Percentiles rank a stretch among this genome's conserved stretches.
phyloP scores from a whole-genome alignment of 2,113 vertebrate species.

The Calidris pugnax region DNA sequence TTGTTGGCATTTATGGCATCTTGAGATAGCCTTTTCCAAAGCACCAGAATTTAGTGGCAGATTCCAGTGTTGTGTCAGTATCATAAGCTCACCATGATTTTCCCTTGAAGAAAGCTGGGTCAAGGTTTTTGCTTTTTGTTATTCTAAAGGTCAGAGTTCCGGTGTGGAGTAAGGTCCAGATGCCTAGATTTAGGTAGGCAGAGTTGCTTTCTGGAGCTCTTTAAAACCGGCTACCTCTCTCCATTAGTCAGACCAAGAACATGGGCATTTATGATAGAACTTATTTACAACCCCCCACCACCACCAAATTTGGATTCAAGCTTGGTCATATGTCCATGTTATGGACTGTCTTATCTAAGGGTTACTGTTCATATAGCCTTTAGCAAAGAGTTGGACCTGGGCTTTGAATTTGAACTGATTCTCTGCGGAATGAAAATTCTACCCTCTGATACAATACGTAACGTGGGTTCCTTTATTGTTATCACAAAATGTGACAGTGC shows the following conservation, averaged over 20 bases:
- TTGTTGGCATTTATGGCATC: background rate
- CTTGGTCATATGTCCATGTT: background rate
- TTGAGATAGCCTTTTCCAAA: background rate
- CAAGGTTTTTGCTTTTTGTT: background rate
- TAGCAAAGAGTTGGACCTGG: background rate
- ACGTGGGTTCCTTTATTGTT: background rate
- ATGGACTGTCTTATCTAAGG: background rate
- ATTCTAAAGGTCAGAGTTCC: background rate
- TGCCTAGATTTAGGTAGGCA: background rate
- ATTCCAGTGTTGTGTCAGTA: background rate
- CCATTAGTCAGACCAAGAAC: background rate
- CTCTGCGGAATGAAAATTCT: background rate
- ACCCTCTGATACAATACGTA: background rate
- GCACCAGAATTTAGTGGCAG: background rate
- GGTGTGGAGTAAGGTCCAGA: background rate
- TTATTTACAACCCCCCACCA: background rate
- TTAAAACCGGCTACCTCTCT: background rate
- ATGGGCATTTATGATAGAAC: background rate
- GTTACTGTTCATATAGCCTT: background rate
- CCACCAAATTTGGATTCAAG: background rate
- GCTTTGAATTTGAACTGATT: background rate
- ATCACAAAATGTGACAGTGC: background rate
- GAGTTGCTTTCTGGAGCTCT: background rate
- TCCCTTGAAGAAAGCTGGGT: background rate
- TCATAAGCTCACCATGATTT: background rate